Evolutionary conservation across 2,888 invertebrate species (phyloP), one percentile per base, ranked within the genome.

Genomic region (Gymnocheta viridis): DNA sequence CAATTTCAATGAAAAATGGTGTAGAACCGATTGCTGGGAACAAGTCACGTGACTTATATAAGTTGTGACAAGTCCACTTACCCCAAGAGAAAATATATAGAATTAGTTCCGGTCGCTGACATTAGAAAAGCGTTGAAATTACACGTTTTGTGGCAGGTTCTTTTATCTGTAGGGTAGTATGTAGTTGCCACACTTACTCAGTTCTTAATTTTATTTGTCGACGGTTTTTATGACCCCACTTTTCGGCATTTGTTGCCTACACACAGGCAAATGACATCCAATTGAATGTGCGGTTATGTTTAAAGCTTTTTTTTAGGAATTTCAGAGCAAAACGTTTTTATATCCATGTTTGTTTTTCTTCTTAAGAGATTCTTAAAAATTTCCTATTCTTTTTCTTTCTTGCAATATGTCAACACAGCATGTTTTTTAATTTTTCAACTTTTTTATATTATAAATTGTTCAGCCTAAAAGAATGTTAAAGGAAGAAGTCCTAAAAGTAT

Each of bases 351-450:
- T 69, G 58, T 29, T 74, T 66, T 79, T 41, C 70, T 49, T 66
- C 74, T 79, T 70, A 70, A 60, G 19, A 24, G 58, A 17, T 74
- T 82, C 62, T 44, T 32, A 14, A 10, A 56, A 74, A 69, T 41
- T 35, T 76, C 49, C 29, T 54, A 24, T n/a, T 19, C 14, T n/a
- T 49, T 49, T 73, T n/a, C 27, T 17, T 72, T 47, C 56, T 56
- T 17, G 51, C 77, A 83, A 73, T 78, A 82, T 85, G 82, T 85
- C 86, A 69, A 62, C 83, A 35, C 85, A 82, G 74, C 78, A 67
- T 82, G 79, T 78, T 76, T 82, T 78, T 47, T 66, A 66, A 72
- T 80, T 81, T 82, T 81, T 76, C 67, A 54, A 69, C 44, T 72
- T 58, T 24, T 35, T 51, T 49, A 38, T 38, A 27, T 58, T 24